These are phyloP conservation scores for Onychomys torridus DNA, from an alignment of 2,797 vertebrate species.

Conservation along the genomic window DNA sequence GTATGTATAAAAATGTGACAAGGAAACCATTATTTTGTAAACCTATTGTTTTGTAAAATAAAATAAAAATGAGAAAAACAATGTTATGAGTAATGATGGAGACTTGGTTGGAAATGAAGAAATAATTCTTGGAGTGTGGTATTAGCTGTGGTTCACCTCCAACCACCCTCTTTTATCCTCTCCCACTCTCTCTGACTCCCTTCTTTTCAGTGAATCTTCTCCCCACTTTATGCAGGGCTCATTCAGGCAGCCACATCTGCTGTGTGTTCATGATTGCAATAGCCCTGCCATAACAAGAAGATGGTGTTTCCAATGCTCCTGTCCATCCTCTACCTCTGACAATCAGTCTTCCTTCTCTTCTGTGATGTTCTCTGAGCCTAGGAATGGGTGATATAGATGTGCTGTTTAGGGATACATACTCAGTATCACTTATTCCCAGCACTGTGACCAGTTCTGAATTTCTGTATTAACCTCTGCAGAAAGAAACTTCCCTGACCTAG, in stretches of 20 bases:
- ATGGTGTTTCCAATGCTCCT: background rate
- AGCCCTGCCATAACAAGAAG: background rate
- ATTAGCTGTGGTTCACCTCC: background rate
- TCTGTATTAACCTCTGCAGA: background rate
- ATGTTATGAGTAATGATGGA: background rate
- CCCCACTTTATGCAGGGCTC: too few species aligned
- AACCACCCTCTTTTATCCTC: too few species aligned
- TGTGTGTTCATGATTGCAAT: background rate
- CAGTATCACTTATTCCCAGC: background rate
- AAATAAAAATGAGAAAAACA: background rate
- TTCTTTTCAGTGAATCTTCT: too few species aligned
- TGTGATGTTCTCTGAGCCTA: background rate
- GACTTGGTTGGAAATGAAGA: conserved; percentile 33
- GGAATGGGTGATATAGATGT: too few species aligned
- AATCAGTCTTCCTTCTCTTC: background rate
- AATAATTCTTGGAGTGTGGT: background rate
- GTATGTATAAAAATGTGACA: background rate
- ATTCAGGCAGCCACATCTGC: background rate
- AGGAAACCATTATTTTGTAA: background rate
- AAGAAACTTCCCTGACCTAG: background rate
- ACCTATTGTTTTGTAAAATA: background rate
- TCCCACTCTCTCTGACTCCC: too few species aligned
- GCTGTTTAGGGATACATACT: background rate
- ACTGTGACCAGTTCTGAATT: background rate
- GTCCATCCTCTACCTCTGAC: background rate